phyloP scores from a whole-genome alignment of 2,113 vertebrate species.

The Gallinago media region DNA sequence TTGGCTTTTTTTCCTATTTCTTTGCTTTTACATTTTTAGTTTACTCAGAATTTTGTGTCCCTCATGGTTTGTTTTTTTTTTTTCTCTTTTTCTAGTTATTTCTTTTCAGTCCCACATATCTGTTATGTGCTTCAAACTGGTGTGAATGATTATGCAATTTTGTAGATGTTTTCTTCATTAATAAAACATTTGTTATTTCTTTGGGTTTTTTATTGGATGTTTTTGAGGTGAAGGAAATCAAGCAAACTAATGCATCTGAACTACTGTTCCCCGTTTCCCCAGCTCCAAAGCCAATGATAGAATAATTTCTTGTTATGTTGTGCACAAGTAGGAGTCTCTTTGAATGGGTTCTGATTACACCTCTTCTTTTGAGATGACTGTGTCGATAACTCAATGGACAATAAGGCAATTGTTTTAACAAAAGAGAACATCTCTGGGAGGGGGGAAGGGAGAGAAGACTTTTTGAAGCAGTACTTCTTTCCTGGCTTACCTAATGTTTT shows the following conservation, averaged over 20 bases:
- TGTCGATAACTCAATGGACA: not conserved
- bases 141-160: not conserved
- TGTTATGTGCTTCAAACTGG: not conserved
- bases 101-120: not conserved
- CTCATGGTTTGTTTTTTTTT: not conserved
- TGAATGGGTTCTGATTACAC: conserved; percentile 3
- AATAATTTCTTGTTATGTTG: not conserved
- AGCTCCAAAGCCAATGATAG: not conserved
- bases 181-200: conserved; percentile 46
- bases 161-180: conserved; percentile 33
- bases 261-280: not conserved
- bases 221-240: conserved; percentile 9
- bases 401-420: not conserved
- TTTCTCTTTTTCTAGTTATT: not conserved
- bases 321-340: not conserved
- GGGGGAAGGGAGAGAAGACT: rapidly evolving
- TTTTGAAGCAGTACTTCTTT: not conserved
- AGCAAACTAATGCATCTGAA: not conserved
- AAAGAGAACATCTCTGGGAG: not conserved
- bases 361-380: not conserved
- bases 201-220: not conserved
- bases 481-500: not conserved
- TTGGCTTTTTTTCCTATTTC: not conserved
- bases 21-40: not conserved
- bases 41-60: not conserved